Conservation (phyloP, 2,888 invertebrate species). For the Platycheirus albimanus region DNA sequence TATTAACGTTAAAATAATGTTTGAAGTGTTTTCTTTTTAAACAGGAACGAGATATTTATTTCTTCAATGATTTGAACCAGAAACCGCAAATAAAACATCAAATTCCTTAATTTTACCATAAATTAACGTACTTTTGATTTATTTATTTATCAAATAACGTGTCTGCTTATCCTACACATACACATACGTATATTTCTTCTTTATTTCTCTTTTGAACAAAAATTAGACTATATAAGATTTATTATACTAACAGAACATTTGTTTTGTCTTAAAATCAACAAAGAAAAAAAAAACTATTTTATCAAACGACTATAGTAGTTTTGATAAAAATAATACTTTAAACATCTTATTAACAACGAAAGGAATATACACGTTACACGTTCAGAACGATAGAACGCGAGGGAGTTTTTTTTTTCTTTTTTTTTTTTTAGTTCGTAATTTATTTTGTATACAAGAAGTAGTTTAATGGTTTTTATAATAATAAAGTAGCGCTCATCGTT, state of each 20-base stretch:
- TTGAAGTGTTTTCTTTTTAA: too few relatives aligned
- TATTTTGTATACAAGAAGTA: conserved; percentile 34
- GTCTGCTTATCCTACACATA: conserved; percentile 35
- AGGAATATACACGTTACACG: conserved; percentile 49
- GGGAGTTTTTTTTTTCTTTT: conserved; percentile 32
- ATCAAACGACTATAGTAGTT: conserved; percentile 54
- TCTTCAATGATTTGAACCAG: too few relatives aligned
- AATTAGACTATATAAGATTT: neutral
- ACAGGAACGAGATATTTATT: too few relatives aligned
- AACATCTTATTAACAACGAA: conserved; percentile 59
- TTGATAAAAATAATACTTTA: conserved; percentile 73
- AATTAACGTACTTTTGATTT: conserved; percentile 57
- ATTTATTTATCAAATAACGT: conserved; percentile 48
- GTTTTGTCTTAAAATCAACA: conserved; percentile 11
- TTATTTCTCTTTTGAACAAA: neutral
- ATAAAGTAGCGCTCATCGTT: conserved; percentile 56
- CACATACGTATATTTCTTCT: neutral
- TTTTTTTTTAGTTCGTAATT: conserved; percentile 23
- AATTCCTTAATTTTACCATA: conserved; percentile 38
- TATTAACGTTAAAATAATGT: too few relatives aligned
- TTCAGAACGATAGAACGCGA: conserved; percentile 65
- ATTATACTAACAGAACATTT: conserved; percentile 3
- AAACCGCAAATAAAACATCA: conserved; percentile 47
- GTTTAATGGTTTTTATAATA: too few relatives aligned
- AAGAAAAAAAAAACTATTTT: conserved; percentile 35